A percentile compares a stretch with the other conserved stretches of the same genome.
Conservation (phyloP, 2,113 vertebrate species). For the Cyphomyrus plagiostoma region DNA sequence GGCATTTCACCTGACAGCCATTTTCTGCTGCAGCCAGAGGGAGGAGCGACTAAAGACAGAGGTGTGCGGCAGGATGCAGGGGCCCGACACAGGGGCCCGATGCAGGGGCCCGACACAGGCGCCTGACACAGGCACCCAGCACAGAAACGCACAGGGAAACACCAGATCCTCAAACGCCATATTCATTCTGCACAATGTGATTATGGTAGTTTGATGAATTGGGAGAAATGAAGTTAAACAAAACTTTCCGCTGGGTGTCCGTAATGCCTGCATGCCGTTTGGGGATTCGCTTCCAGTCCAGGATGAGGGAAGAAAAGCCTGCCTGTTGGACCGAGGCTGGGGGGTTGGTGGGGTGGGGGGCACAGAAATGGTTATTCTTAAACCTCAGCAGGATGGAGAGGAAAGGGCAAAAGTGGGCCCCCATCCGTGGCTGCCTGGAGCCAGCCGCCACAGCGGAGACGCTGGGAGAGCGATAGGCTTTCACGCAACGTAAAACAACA, state of each 20-base stretch:
- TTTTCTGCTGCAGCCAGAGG: neutral
- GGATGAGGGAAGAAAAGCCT: slow-evolving; percentile 12
- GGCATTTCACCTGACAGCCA: neutral
- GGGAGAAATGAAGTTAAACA: slow-evolving; percentile 47
- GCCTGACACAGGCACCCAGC: slow-evolving; percentile 48
- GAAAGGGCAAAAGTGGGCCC: neutral
- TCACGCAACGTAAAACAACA: neutral
- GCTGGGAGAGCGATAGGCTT: neutral
- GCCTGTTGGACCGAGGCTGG: slow-evolving; percentile 9
- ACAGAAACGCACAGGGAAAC: slow-evolving; percentile 50
- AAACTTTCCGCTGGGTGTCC: slow-evolving; percentile 46
- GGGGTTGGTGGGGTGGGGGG: neutral
- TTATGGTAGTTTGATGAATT: slow-evolving; percentile 60
- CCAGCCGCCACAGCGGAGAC: neutral
- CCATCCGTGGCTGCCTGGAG: neutral
- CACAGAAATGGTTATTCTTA: slow-evolving; percentile 3
- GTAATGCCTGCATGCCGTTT: slow-evolving; percentile 44
- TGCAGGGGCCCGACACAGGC: no score
- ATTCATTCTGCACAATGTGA: slow-evolving; percentile 64
- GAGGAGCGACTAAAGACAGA: slow-evolving; percentile 19
- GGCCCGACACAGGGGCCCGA: slow-evolving; percentile 44
- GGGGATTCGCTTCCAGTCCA: slow-evolving; percentile 18
- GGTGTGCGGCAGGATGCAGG: neutral
- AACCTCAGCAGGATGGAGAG: neutral
- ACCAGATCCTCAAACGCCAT: slow-evolving; percentile 53